Conservation (phyloP, 2,113 vertebrate species). For the Beaufortia kweichowensis region DNA sequence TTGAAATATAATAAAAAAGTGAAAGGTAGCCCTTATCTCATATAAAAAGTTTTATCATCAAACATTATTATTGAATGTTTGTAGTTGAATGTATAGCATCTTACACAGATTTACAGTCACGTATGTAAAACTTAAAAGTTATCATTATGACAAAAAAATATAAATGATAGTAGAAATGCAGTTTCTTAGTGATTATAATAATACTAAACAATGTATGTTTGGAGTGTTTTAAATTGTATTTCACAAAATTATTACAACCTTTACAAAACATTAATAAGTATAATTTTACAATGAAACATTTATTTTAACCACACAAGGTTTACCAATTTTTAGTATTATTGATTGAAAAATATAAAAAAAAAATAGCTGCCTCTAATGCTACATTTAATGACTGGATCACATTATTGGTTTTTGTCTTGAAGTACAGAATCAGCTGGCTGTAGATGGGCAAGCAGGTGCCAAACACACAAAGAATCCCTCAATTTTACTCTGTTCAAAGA, state of each 20-base stretch:
- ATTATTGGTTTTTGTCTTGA: conserved; percentile 8
- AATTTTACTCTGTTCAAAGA: conserved; percentile 52
- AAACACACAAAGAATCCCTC: conserved; percentile 70
- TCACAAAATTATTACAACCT: not conserved
- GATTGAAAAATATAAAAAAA: not conserved
- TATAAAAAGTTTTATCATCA: no score
- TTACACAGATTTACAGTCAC: no score
- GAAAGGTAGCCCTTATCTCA: no score
- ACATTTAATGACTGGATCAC: conserved; percentile 39
- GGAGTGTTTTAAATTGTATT: not conserved
- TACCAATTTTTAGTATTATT: not conserved
- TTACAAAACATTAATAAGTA: not conserved
- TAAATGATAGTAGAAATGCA: no score
- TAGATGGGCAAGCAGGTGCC: conserved; percentile 61
- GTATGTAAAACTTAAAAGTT: no score
- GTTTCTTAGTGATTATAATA: no score
- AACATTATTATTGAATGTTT: no score
- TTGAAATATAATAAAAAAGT: no score
- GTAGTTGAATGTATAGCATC: no score
- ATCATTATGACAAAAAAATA: no score
- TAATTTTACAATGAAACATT: not conserved
- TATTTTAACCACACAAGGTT: not conserved
- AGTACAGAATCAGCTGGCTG: conserved; percentile 32
- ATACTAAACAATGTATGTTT: no score
- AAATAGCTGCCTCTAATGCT: conserved; percentile 68